These are phyloP conservation scores for Hyles lineata DNA, from an alignment of 2,888 invertebrate species.

Conservation along the genomic window DNA sequence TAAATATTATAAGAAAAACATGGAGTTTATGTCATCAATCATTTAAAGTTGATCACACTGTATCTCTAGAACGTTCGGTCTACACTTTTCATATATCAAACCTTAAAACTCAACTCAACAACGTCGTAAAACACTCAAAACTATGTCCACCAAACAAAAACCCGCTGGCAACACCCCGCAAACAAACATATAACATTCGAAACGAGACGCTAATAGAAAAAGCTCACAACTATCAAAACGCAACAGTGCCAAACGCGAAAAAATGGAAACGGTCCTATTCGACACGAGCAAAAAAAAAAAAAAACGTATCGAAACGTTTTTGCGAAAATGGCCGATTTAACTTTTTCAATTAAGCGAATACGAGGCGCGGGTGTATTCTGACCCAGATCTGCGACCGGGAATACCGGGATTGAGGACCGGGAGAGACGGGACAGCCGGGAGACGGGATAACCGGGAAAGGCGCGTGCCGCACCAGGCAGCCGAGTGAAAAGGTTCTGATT, in stretches of 20 bases:
- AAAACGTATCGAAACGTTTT: slow-evolving; percentile 63
- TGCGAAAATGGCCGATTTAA: slow-evolving; percentile 76
- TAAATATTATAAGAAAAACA: too few relatives aligned
- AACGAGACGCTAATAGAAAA: slow-evolving; percentile 28
- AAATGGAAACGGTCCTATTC: slow-evolving; percentile 43
- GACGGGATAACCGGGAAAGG: too few relatives aligned
- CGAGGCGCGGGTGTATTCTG: slow-evolving; percentile 60
- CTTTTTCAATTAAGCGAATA: slow-evolving; percentile 76
- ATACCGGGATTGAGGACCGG: slow-evolving; percentile 46
- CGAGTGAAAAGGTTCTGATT: slow-evolving; percentile 68
- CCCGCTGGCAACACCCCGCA: background rate
- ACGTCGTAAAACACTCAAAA: slow-evolving; percentile 5
- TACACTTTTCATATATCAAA: background rate
- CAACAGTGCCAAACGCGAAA: slow-evolving; percentile 32
- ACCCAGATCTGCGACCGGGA: slow-evolving; percentile 57
- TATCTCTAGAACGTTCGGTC: too few relatives aligned
- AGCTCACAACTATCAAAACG: slow-evolving; percentile 30
- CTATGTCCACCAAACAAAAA: background rate
- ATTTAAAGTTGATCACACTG: too few relatives aligned
- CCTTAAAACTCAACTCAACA: background rate
- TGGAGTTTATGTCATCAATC: too few relatives aligned
- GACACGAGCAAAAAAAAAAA: slow-evolving; percentile 48
- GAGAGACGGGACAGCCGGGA: too few relatives aligned
- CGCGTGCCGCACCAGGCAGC: slow-evolving; percentile 59
- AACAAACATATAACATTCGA: slow-evolving; percentile 18